Evolutionary conservation across 2,888 invertebrate species (phyloP), one percentile per base, ranked within the genome.

Genomic region (Dasysyrphus albostriatus): DNA sequence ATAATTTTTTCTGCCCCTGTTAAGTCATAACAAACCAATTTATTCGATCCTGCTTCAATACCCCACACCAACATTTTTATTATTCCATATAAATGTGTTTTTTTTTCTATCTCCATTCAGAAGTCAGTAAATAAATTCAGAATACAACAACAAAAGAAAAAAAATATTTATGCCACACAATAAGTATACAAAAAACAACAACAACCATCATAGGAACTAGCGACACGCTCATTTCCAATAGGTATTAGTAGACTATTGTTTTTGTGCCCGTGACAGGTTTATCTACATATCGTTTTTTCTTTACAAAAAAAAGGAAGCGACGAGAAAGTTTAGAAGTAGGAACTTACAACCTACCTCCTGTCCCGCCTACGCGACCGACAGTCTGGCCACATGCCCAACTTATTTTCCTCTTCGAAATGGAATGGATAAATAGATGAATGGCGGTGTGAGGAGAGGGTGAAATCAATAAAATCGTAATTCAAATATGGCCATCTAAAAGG

Each of bases 401-500:
- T 39, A 12, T 39, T 39, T 1, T 16, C 2, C 2, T 3, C 19
- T 2, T 2, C 29, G 49, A 5, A 10, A 5, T n/a, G 47, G 10
- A 19, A 24, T 51, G 3, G 7, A 32, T 32, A 12, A 12, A 32
- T 56, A n/a, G 32, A 5, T 12, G 12, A 2, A 49, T 12, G 37
- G 10, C 2, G 16, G 3, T 3, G 8, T 4, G 3, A 49, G 9
- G 9, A 19, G 24, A 5, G 10, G 10, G 4, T 49, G 75, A 29
- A 81, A 88, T 84, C 84, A 88, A 88, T 88, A 88, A 82, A 87
- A 78, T 81, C 76, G 73, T 82, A 79, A 88, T 88, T 88, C 75
- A 83, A 89, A 87, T 88, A 81, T 83, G 72, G 67, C 47, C 59
- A 5, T 24, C 67, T 76, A 59, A 47, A 61, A 5, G 1, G 14